A percentile compares a stretch with the other conserved stretches of the same genome.
phyloP scores from a whole-genome alignment of 2,888 invertebrate genomes.

The Hirtodrosophila trivittata region DNA sequence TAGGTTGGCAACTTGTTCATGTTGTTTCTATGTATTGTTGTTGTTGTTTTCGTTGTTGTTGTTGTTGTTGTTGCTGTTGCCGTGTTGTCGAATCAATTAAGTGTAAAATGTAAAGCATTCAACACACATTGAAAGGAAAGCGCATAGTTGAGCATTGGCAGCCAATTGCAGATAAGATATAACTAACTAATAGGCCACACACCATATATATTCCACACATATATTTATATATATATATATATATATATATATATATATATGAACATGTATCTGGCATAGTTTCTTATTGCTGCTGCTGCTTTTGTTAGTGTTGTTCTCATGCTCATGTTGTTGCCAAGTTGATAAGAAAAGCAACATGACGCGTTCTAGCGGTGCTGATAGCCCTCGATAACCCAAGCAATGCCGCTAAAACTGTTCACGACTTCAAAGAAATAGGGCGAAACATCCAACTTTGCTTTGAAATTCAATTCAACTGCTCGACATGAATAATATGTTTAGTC shows the following conservation, averaged over 20 bases:
- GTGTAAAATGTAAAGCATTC: constrained; percentile 52
- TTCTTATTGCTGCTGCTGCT: constrained; percentile 34
- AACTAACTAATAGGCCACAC: constrained; percentile 41
- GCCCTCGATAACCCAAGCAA: constrained; percentile 19
- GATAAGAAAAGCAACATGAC: constrained; percentile 64
- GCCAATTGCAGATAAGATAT: constrained; percentile 68
- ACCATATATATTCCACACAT: neutral
- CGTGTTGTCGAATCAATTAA: constrained; percentile 56
- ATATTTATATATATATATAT: neutral
- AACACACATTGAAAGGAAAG: constrained; percentile 39
- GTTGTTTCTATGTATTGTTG: neutral
- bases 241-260: constrained; percentile 12
- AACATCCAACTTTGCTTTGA: no score
- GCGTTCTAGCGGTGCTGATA: constrained; percentile 49
- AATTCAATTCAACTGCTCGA: no score
- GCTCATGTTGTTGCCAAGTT: constrained; percentile 70
- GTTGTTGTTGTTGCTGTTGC: constrained; percentile 9
- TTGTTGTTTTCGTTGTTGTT: constrained; percentile 15
- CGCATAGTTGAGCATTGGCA: constrained; percentile 53
- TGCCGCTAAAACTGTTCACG: constrained; percentile 41
- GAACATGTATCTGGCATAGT: constrained; percentile 59
- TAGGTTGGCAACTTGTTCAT: neutral
- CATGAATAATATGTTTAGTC: no score
- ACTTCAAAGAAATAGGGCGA: constrained; percentile 7
- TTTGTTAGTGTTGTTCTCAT: constrained; percentile 34